Percentiles rank a stretch among this genome's conserved stretches.
Conservation (phyloP, 1,140 invertebrate genomes). For the Drosophila sechellia region DNA sequence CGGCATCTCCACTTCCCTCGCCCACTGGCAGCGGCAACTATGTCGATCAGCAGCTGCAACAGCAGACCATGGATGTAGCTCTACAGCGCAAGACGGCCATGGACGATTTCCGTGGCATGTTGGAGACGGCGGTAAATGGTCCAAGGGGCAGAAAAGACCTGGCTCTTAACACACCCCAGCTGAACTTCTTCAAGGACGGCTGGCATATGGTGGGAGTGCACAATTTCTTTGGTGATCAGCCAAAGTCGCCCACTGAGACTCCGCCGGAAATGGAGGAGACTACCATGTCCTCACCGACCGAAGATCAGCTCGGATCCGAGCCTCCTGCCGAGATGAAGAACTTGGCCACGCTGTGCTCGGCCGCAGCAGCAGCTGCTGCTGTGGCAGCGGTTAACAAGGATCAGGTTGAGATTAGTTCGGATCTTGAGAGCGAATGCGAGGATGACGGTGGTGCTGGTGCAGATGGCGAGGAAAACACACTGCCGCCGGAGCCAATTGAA, state of each 20-base stretch:
- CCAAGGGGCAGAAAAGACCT: slow-evolving; percentile 54
- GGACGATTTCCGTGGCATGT: slow-evolving; percentile 67
- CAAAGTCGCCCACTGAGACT: slow-evolving; percentile 84
- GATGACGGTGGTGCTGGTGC: slow-evolving; percentile 29
- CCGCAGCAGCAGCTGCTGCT: slow-evolving; percentile 75
- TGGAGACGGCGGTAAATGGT: slow-evolving; percentile 65
- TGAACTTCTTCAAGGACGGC: slow-evolving; percentile 74
- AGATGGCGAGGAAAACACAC: slow-evolving; percentile 63
- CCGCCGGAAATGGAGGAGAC: slow-evolving; percentile 79
- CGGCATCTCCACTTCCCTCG: slow-evolving; percentile 81
- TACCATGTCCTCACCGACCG: slow-evolving; percentile 51
- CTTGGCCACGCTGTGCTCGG: slow-evolving; percentile 73
- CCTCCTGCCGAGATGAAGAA: slow-evolving; percentile 75
- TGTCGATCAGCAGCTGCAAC: slow-evolving; percentile 80
- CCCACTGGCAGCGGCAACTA: slow-evolving; percentile 84
- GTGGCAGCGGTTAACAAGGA: slow-evolving; percentile 53
- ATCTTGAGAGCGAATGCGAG: slow-evolving; percentile 57
- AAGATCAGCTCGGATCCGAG: slow-evolving; percentile 21
- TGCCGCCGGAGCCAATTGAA: slow-evolving; percentile 67
- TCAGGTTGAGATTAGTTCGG: slow-evolving; percentile 36
- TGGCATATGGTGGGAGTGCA: slow-evolving; percentile 71
- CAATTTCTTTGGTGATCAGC: slow-evolving; percentile 81
- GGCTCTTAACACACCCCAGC: slow-evolving; percentile 46
- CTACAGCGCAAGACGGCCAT: slow-evolving; percentile 62
- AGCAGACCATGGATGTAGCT: slow-evolving; percentile 56